Percentiles rank a stretch among this genome's conserved stretches.
These are phyloP conservation scores for Psilanteris sp. DNA, from an alignment of 1,140 invertebrate species.

Conservation along the genomic window DNA sequence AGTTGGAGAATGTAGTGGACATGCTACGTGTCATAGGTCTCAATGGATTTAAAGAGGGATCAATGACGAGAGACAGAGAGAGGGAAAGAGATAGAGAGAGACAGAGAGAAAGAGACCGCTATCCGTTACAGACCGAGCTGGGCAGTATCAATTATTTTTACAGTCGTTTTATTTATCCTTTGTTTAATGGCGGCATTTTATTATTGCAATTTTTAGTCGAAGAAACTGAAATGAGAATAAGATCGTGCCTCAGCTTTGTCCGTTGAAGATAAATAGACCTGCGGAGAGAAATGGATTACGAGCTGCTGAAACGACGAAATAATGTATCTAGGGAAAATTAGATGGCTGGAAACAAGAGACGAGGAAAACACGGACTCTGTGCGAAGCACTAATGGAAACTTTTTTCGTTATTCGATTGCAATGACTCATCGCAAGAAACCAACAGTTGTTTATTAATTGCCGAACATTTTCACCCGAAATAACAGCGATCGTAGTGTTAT, in stretches of 20 bases:
- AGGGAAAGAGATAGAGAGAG: too few species aligned
- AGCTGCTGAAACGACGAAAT: slow-evolving; percentile 27
- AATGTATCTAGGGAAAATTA: slow-evolving; percentile 17
- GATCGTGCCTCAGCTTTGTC: slow-evolving; percentile 46
- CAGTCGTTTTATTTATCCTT: slow-evolving; percentile 30
- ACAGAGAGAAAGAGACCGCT: slow-evolving; percentile 24
- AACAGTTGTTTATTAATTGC: too few species aligned
- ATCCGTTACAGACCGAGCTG: slow-evolving; percentile 48
- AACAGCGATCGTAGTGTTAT: too few species aligned
- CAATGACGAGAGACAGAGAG: slow-evolving; percentile 31
- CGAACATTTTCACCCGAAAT: too few species aligned
- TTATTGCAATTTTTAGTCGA: slow-evolving; percentile 1
- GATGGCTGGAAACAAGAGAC: not conserved
- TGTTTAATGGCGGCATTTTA: slow-evolving; percentile 17
- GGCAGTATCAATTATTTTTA: slow-evolving; percentile 20
- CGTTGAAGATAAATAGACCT: slow-evolving; percentile 37
- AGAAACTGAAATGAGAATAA: slow-evolving; percentile 10
- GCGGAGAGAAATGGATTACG: slow-evolving; percentile 53
- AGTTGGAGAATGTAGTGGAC: slow-evolving; percentile 57
- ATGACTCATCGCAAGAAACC: not conserved
- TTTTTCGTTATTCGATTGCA: not conserved
- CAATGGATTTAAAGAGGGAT: slow-evolving; percentile 34
- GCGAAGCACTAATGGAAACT: not conserved
- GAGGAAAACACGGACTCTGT: not conserved
- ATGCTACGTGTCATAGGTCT: slow-evolving; percentile 46